Evolutionary conservation across 2,113 vertebrate genomes (phyloP).

Genomic region (Epinephelus cyanopodus): DNA sequence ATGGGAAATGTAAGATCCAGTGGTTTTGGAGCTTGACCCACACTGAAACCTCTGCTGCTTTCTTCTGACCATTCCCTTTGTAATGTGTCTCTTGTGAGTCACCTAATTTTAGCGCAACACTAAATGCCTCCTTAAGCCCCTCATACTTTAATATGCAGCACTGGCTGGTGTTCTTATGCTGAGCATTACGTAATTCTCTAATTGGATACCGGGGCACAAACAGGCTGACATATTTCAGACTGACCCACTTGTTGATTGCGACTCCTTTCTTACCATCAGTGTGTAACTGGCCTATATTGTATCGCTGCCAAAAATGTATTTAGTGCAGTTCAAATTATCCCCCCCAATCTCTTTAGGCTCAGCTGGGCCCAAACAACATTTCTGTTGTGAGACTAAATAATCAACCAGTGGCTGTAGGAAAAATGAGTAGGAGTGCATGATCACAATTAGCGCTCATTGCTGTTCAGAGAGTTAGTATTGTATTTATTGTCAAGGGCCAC

Average conservation of each 20-base stretch:
- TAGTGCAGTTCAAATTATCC: conserved; percentile 63
- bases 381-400: conserved; percentile 52
- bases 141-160: not conserved
- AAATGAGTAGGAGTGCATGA: not conserved
- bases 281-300: conserved; percentile 67
- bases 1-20: not conserved
- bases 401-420: not conserved
- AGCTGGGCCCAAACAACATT: conserved; percentile 55
- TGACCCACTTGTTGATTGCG: conserved; percentile 62
- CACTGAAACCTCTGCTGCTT: not conserved
- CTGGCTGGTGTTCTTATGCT: not conserved
- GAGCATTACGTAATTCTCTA: not conserved
- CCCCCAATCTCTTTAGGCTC: conserved; percentile 53
- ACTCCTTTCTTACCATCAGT: conserved; percentile 29
- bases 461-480: conserved; percentile 7
- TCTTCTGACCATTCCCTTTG: not conserved
- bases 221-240: conserved; percentile 28
- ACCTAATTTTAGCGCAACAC: not conserved
- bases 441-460: conserved; percentile 17
- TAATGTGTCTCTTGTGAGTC: not conserved
- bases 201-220: conserved; percentile 16
- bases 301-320: conserved; percentile 60
- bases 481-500: not conserved
- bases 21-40: not conserved
- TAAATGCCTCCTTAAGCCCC: not conserved